Evolutionary conservation across 2,888 invertebrate genomes (phyloP).

Genomic region (Agonopterix arenella): DNA sequence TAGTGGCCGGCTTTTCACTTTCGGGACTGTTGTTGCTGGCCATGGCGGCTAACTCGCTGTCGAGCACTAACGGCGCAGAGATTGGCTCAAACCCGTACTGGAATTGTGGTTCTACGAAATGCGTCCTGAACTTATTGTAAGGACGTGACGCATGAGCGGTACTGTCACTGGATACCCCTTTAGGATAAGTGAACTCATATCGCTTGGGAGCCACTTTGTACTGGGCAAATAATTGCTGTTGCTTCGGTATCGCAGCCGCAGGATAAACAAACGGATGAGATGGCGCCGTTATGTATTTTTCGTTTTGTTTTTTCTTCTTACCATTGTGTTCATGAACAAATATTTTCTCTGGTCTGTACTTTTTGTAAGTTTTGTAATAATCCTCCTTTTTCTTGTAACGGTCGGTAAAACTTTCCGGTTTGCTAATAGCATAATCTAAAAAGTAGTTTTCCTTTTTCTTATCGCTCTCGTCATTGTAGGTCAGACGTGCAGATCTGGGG

Average conservation of each 20-base stretch:
- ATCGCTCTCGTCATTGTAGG: conserved; percentile 54
- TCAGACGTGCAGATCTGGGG: conserved; percentile 46
- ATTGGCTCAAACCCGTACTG: conserved; percentile 70
- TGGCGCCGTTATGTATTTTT: conserved; percentile 34
- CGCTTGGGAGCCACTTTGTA: conserved; percentile 41
- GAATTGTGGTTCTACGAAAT: conserved; percentile 65
- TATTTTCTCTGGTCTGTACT: conserved; percentile 46
- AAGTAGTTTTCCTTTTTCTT: conserved; percentile 56
- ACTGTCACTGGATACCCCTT: conserved; percentile 43
- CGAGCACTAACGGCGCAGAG: conserved; percentile 48
- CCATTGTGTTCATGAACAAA: conserved; percentile 24
- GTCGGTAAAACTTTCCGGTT: conserved; percentile 50
- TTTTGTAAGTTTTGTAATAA: conserved; percentile 55
- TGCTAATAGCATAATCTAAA: conserved; percentile 50
- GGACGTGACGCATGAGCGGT: conserved; percentile 50
- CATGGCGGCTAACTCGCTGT: conserved; percentile 63
- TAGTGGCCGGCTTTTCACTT: conserved; percentile 55
- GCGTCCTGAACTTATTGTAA: conserved; percentile 42
- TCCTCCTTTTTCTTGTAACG: conserved; percentile 47
- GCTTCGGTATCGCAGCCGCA: conserved; percentile 31
- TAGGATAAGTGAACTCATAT: conserved; percentile 48
- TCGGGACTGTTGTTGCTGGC: conserved; percentile 56
- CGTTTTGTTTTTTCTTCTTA: conserved; percentile 37
- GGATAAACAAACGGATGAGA: conserved; percentile 31
- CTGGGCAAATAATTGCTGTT: conserved; percentile 40